A percentile compares a stretch with the other conserved stretches of the same genome.
phyloP scores from a whole-genome alignment of 2,888 invertebrate species.

The Bellardia pandia region DNA sequence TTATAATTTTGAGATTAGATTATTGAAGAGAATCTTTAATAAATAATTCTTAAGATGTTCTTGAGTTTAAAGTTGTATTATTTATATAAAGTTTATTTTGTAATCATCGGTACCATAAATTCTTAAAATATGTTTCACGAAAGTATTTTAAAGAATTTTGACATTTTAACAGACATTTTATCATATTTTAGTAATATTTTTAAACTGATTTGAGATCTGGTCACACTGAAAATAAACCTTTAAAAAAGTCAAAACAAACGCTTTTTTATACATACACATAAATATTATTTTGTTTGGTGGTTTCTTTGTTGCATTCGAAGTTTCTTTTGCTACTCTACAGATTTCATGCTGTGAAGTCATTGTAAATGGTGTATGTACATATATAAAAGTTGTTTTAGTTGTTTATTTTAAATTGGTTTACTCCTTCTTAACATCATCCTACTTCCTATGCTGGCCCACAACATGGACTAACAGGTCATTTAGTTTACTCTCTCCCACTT shows the following conservation, averaged over 20 bases:
- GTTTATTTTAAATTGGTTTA: constrained; percentile 25
- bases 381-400: neutral
- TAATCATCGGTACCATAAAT: no score
- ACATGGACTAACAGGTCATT: constrained; percentile 39
- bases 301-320: neutral
- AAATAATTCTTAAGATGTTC: no score
- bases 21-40: no score
- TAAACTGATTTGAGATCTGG: no score
- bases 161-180: no score
- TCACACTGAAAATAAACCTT: no score
- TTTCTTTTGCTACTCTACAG: constrained; percentile 12
- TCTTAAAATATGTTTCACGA: no score
- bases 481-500: constrained; percentile 7
- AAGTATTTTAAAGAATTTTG: no score
- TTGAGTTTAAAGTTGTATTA: no score
- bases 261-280: neutral
- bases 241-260: neutral
- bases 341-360: constrained; percentile 49
- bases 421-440: neutral
- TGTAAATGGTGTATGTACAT: constrained; percentile 22
- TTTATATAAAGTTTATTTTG: no score
- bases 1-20: no score
- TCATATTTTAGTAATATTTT: no score
- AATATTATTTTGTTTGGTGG: neutral
- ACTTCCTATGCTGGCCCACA: neutral